Conservation (phyloP, 1,140 invertebrate species). For the Condylostylus longicornis region DNA sequence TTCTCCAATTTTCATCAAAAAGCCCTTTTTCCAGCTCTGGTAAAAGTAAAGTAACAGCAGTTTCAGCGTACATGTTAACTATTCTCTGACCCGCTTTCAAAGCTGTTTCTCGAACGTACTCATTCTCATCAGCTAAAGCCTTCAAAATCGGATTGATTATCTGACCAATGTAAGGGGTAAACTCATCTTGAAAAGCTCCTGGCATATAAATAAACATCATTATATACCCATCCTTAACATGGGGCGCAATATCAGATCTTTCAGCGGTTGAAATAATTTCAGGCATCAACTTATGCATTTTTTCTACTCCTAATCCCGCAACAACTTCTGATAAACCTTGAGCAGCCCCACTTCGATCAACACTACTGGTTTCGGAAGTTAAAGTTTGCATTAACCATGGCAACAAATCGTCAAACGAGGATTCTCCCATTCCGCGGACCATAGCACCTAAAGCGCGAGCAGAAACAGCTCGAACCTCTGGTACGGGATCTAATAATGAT, state of each 20-base stretch:
- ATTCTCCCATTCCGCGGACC: constrained; percentile 91
- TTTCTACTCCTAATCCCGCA: constrained; percentile 85
- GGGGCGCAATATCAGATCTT: constrained; percentile 83
- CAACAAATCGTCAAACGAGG: constrained; percentile 83
- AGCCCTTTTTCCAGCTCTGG: constrained; percentile 88
- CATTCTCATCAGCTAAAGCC: constrained; percentile 96
- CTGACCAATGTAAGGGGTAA: constrained; percentile 90
- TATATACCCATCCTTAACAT: constrained; percentile 98
- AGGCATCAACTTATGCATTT: constrained; percentile 93
- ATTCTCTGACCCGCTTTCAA: constrained; percentile 92
- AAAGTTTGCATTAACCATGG: constrained; percentile 98
- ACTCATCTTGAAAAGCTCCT: constrained; percentile 85
- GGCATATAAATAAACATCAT: constrained; percentile 99
- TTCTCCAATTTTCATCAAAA: constrained; percentile 97
- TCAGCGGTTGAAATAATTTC: constrained; percentile 95
- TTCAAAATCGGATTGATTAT: constrained; percentile 96
- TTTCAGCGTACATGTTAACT: constrained; percentile 90
- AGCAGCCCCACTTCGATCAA: constrained; percentile 94
- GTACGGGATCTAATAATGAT: constrained; percentile 92
- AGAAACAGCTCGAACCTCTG: constrained; percentile 85
- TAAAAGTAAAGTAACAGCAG: constrained; percentile 81
- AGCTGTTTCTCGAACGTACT: constrained; percentile 95
- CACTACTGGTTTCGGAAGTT: constrained; percentile 88
- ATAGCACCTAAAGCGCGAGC: constrained; percentile 91
- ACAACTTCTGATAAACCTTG: constrained; percentile 92